A percentile compares a stretch with the other conserved stretches of the same genome.
These are phyloP conservation scores for Tetramorium parvispinum DNA, from an alignment of 1,140 invertebrate genomes.

Conservation along the genomic window DNA sequence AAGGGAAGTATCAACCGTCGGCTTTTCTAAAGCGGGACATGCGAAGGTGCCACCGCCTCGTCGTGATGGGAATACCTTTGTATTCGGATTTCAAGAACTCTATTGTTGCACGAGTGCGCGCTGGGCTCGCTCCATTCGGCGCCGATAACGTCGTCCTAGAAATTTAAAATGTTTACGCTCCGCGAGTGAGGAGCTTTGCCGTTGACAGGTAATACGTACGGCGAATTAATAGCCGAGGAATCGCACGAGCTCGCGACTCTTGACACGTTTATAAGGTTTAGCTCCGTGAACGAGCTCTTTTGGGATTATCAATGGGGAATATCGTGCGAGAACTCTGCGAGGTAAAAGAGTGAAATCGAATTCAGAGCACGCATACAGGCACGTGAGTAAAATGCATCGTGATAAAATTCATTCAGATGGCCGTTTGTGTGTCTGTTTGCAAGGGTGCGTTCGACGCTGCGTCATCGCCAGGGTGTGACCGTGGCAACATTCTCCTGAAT, in stretches of 20 bases:
- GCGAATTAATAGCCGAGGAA: constrained; percentile 20
- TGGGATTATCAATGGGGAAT: neutral
- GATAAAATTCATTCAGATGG: constrained; percentile 27
- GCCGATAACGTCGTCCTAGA: constrained; percentile 41
- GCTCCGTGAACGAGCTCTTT: neutral
- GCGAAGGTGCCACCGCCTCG: constrained; percentile 55
- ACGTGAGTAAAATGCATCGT: constrained; percentile 1
- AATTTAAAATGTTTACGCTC: constrained; percentile 39
- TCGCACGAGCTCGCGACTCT: neutral
- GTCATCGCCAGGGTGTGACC: constrained; percentile 45
- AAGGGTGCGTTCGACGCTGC: constrained; percentile 50
- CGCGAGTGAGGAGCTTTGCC: neutral
- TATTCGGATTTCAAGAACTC: constrained; percentile 64
- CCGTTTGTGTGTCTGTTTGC: neutral
- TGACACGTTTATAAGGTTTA: neutral
- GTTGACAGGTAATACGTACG: constrained; percentile 3
- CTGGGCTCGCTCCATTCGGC: constrained; percentile 21
- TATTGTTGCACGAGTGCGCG: constrained; percentile 38
- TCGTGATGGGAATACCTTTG: constrained; percentile 58
- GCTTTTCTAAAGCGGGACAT: constrained; percentile 68
- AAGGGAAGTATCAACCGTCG: constrained; percentile 64
- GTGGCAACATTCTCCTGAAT: constrained; percentile 58
- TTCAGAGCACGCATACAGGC: neutral
- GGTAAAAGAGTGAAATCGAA: neutral
- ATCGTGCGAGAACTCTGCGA: neutral